Base-by-base conservation (phyloP, 1,140 invertebrate species). In the Monomorium pharaonis region DNA sequence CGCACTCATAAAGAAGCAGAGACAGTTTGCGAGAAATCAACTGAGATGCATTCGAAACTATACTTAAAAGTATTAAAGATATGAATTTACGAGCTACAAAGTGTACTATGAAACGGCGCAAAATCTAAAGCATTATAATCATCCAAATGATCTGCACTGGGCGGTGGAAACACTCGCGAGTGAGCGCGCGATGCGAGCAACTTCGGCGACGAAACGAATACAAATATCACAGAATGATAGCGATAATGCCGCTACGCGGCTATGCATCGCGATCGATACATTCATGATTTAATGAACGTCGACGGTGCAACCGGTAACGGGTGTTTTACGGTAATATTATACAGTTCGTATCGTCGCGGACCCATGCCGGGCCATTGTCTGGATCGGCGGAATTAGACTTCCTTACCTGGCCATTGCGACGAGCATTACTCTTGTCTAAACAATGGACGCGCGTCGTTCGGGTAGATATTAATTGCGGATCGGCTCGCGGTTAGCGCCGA, bases 281-380 rank as follows among this genome's bases (percentile, higher is more conserved):
- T 84, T 42, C 54, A 74, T 88, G 83, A 90, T 90, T 90, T 90
- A 88, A 90, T 86, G 86, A 86, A 86, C 51, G 83, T 78, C 42
- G 58, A 14, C 30, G 85, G 37, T 88, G 56, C 60, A 78, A n/a
- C 70, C 60, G 86, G 47, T 88, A 90, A 90, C 76, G 77, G 86
- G 74, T 90, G 67, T 84, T 90, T 88, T 90, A 90, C 89, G 86
- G 63, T 90, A 88, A 90, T 90, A 90, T 88, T 90, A 90, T 90
- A 86, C 89, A 62, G 65, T 84, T 70, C 51, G 47, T 58, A 49
- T 6, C 33, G 65, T 65, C 37, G 42, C 33, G 47, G n/a, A 81
- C 76, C 58, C 54, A 47, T 80, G 69, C 30, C n/a, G 56, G 60
- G n/a, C 56, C 30, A 88, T 90, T 80, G 70, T 62, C 37, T 37